Conservation (phyloP, 2,797 vertebrate species). For the Podarcis siculus region DNA sequence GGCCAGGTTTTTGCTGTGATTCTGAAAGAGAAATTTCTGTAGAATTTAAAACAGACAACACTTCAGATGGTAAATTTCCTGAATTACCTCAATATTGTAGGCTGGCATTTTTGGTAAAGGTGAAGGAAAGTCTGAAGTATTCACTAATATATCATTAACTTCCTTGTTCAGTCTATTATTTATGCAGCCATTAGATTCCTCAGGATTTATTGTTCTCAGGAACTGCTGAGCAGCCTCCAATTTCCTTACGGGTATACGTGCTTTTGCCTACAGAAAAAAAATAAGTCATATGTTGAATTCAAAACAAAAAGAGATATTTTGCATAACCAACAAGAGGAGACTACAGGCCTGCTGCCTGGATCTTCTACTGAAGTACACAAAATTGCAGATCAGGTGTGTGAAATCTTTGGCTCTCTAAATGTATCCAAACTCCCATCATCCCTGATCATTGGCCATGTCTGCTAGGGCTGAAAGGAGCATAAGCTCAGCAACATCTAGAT, state of each 20-base stretch:
- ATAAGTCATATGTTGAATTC: slow-evolving; percentile 27
- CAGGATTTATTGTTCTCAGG: slow-evolving; percentile 70
- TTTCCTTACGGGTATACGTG: slow-evolving; percentile 66
- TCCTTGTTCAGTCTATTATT: slow-evolving; percentile 41
- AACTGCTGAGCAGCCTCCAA: slow-evolving; percentile 76
- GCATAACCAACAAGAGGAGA: neutral
- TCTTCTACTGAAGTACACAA: neutral
- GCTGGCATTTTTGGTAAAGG: neutral
- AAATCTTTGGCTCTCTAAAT: too few relatives aligned
- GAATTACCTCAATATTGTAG: slow-evolving; percentile 66
- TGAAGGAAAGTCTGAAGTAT: slow-evolving; percentile 16
- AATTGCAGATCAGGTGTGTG: neutral
- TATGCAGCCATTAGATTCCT: slow-evolving; percentile 40
- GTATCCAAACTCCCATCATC: too few relatives aligned
- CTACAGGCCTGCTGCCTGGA: neutral
- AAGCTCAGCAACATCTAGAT: too few relatives aligned
- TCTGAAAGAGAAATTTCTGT: neutral
- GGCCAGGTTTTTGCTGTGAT: neutral
- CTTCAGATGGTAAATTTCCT: neutral
- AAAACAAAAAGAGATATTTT: neutral
- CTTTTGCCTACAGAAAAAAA: slow-evolving; percentile 66
- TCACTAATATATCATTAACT: slow-evolving; percentile 2
- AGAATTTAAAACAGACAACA: neutral
- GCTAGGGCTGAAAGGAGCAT: too few relatives aligned
- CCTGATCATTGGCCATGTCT: too few relatives aligned